phyloP scores from a whole-genome alignment of 2,113 vertebrate genomes.

The Caracal caracal region DNA sequence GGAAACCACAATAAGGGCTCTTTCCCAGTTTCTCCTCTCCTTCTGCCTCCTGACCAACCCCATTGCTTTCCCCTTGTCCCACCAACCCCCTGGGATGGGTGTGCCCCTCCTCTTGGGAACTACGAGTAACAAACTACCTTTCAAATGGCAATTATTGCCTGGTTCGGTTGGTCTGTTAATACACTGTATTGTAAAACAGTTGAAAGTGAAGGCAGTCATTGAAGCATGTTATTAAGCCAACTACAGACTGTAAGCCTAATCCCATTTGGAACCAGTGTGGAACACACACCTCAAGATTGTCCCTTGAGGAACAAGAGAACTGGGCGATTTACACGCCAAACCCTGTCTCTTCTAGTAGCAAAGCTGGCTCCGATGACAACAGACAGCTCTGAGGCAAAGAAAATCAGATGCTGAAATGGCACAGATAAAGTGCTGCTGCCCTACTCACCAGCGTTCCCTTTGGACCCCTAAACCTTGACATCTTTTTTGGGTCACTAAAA shows the following conservation, averaged over 20 bases:
- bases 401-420: not conserved
- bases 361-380: not conserved
- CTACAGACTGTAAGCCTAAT: not conserved
- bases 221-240: not conserved
- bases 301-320: not conserved
- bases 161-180: not conserved
- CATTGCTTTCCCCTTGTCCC: not conserved
- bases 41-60: not conserved
- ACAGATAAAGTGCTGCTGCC: not conserved
- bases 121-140: not conserved
- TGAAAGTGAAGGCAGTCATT: not conserved
- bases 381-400: not conserved
- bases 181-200: not conserved
- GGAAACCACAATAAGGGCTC: not conserved
- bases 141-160: not conserved
- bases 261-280: not conserved
- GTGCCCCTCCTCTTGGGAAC: not conserved
- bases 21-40: not conserved
- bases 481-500: not conserved
- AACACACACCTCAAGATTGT: not conserved
- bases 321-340: not conserved
- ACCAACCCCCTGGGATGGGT: fast-evolving
- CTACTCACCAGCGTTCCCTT: not conserved
- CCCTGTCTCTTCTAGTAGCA: not conserved
- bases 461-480: not conserved